Evolutionary conservation across 2,797 vertebrate species (phyloP).

Genomic region (Lutjanus campechanus): DNA sequence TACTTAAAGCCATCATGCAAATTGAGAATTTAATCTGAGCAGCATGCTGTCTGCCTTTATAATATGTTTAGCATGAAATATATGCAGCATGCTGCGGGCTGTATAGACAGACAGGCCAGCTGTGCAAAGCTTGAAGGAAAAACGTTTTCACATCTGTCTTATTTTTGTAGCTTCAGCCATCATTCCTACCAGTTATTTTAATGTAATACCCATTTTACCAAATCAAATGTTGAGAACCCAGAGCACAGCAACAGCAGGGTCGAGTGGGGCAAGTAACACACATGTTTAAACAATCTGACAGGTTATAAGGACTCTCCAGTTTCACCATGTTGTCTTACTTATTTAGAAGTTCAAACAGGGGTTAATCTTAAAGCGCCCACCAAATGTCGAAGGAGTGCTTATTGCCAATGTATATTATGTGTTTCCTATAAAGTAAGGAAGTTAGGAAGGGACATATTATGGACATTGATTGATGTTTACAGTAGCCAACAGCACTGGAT

Average conservation of each 20-base stretch:
- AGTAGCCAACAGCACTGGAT: no score
- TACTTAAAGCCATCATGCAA: constrained; percentile 25
- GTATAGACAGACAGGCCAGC: constrained; percentile 10
- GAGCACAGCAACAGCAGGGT: neutral
- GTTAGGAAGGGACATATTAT: no score
- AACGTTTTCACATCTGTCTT: neutral
- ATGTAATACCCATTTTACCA: neutral
- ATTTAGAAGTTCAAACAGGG: neutral
- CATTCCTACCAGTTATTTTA: neutral
- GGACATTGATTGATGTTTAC: no score
- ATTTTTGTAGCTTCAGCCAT: neutral
- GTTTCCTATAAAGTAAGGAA: no score
- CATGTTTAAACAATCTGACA: neutral
- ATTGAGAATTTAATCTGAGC: constrained; percentile 33
- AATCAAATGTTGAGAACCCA: neutral
- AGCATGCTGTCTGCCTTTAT: constrained; percentile 25
- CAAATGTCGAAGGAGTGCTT: no score
- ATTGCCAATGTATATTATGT: no score
- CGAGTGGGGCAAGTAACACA: neutral
- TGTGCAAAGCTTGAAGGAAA: neutral
- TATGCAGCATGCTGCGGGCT: constrained; percentile 34
- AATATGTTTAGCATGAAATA: constrained; percentile 26
- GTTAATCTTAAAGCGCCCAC: neutral
- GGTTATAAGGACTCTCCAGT: neutral
- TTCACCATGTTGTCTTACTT: neutral